These are phyloP conservation scores for Drosophila greeni DNA, from an alignment of 2,888 invertebrate genomes.

Conservation along the genomic window DNA sequence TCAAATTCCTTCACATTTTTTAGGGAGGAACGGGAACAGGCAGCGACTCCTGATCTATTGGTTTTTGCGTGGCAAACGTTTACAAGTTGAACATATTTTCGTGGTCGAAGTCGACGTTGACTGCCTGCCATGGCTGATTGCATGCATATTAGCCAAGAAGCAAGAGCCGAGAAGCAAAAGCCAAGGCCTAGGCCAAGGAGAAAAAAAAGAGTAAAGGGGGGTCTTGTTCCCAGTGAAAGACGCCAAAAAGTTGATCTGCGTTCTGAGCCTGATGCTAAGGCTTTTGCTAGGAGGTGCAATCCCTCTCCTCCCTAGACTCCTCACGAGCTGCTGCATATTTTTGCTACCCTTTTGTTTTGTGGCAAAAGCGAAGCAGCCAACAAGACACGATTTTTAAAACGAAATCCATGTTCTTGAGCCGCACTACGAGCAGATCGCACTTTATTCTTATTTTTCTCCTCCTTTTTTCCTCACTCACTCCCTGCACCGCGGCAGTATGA, in stretches of 20 bases:
- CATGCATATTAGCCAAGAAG: constrained; percentile 73
- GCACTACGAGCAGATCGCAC: constrained; percentile 59
- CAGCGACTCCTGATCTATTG: constrained; percentile 65
- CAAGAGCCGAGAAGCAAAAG: constrained; percentile 3
- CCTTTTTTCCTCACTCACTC: too few relatives aligned
- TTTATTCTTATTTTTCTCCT: constrained; percentile 34
- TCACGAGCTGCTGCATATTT: constrained; percentile 44
- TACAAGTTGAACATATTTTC: constrained; percentile 65
- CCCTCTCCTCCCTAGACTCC: constrained; percentile 4
- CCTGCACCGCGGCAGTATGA: constrained; percentile 19
- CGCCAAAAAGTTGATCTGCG: constrained; percentile 58
- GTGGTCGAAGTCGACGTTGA: constrained; percentile 44
- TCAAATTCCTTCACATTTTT: constrained; percentile 18
- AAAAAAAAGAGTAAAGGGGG: not conserved
- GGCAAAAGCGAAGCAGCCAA: constrained; percentile 48
- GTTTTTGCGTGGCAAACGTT: constrained; percentile 68
- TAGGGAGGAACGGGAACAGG: constrained; percentile 23
- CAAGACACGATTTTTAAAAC: constrained; percentile 73
- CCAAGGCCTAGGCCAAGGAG: constrained; percentile 1
- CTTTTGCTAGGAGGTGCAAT: not conserved
- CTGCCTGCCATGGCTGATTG: constrained; percentile 64
- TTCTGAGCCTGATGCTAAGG: constrained; percentile 45
- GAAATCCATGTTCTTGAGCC: constrained; percentile 70
- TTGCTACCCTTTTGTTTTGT: constrained; percentile 65
- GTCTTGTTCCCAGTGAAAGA: constrained; percentile 7